Evolutionary conservation across 2,797 vertebrate species (phyloP).

Genomic region (Argyrosomus regius): DNA sequence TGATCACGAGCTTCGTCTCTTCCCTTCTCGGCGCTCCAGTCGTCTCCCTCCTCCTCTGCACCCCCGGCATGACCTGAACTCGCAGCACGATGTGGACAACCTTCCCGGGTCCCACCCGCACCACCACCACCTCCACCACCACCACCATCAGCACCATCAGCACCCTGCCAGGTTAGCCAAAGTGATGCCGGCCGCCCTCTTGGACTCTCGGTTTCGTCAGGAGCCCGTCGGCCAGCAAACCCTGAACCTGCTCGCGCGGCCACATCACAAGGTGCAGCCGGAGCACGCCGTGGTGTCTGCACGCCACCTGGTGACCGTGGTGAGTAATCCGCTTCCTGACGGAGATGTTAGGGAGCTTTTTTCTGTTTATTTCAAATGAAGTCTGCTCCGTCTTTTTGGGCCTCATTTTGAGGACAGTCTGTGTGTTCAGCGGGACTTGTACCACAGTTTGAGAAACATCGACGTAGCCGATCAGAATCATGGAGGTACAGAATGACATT

Average conservation of each 20-base stretch:
- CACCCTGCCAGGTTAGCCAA: conserved; percentile 32
- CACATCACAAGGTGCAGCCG: conserved; percentile 54
- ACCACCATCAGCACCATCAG: conserved; percentile 1
- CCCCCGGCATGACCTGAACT: background rate
- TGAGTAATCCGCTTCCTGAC: conserved; percentile 65
- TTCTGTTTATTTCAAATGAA: too few relatives aligned
- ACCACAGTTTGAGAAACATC: too few relatives aligned
- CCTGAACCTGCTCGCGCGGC: conserved; percentile 65
- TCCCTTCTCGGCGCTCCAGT: conserved; percentile 43
- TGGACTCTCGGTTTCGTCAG: conserved; percentile 62
- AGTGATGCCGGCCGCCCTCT: conserved; percentile 41
- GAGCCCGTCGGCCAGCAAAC: conserved; percentile 30
- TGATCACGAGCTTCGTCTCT: conserved; percentile 43
- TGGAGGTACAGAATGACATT: too few relatives aligned
- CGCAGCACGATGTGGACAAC: background rate
- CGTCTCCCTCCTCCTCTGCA: conserved; percentile 24
- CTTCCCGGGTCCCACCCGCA: conserved; percentile 3
- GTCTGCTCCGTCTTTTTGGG: too few relatives aligned
- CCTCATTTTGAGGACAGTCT: too few relatives aligned
- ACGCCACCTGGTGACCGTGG: conserved; percentile 81
- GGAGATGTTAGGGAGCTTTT: background rate
- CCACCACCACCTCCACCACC: conserved; percentile 10
- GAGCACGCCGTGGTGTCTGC: conserved; percentile 69
- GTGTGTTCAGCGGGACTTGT: too few relatives aligned
- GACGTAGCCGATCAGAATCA: too few relatives aligned